Conservation (phyloP, 2,113 vertebrate genomes). For the Stictonetta naevosa region DNA sequence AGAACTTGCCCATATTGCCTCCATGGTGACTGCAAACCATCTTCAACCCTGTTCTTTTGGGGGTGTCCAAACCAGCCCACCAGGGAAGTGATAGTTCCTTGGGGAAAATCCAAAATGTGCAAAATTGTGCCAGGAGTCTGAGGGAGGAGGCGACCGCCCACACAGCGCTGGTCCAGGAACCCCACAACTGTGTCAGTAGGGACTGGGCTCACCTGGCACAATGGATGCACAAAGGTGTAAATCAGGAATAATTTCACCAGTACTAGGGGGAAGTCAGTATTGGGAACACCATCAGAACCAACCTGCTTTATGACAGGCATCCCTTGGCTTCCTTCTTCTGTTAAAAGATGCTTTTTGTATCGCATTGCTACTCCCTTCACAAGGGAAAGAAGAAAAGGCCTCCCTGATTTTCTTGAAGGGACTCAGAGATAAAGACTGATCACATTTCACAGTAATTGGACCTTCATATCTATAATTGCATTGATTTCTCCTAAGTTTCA, state of each 20-base stretch:
- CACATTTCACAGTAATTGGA: conserved; percentile 52
- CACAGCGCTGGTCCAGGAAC: background rate
- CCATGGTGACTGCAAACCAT: background rate
- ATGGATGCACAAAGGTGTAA: background rate
- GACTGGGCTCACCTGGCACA: background rate
- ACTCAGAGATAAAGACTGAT: conserved; percentile 57
- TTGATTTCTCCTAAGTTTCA: conserved; percentile 69
- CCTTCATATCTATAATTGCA: conserved; percentile 68
- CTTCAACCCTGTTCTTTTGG: background rate
- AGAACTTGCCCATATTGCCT: background rate
- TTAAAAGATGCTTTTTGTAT: conserved; percentile 8
- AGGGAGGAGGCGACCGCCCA: background rate
- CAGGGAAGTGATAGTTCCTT: background rate
- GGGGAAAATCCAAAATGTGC: rapidly evolving
- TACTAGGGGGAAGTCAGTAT: background rate
- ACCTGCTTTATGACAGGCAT: background rate
- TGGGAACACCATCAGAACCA: background rate
- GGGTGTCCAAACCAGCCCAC: background rate
- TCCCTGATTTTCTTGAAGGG: conserved; percentile 53
- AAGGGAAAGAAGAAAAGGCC: background rate
- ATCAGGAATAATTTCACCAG: background rate
- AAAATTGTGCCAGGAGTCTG: background rate
- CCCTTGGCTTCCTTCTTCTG: background rate
- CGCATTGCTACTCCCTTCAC: background rate
- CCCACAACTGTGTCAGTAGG: rapidly evolving